A percentile compares a stretch with the other conserved stretches of the same genome.
These are phyloP conservation scores for Psettodes erumei DNA, from an alignment of 2,113 vertebrate genomes.

Conservation along the genomic window DNA sequence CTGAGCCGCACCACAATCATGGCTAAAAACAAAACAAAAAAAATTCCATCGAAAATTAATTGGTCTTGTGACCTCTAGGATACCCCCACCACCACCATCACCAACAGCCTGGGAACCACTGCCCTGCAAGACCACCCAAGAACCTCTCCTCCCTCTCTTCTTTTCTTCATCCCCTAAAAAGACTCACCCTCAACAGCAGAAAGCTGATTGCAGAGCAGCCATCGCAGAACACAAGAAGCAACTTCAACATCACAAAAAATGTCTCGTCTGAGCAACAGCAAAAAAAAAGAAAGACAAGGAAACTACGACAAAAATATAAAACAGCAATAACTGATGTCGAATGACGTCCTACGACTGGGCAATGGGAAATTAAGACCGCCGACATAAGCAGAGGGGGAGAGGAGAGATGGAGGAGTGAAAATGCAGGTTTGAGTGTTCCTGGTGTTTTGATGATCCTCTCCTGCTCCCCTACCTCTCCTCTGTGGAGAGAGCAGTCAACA, in stretches of 20 bases:
- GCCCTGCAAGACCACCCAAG: slow-evolving; percentile 8
- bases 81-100: too few species aligned
- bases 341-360: slow-evolving; percentile 42
- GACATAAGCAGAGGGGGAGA: slow-evolving; percentile 23
- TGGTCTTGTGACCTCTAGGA: background rate
- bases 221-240: slow-evolving; percentile 74
- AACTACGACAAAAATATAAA: slow-evolving; percentile 56
- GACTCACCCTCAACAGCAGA: slow-evolving; percentile 64
- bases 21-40: background rate
- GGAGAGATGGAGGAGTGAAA: slow-evolving; percentile 37
- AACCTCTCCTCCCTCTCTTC: slow-evolving; percentile 10
- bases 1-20: background rate
- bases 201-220: slow-evolving; percentile 76
- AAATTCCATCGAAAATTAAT: background rate
- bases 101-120: slow-evolving; percentile 14
- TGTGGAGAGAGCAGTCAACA: slow-evolving; percentile 47
- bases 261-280: slow-evolving; percentile 81
- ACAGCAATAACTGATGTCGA: slow-evolving; percentile 60
- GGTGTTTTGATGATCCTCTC: slow-evolving; percentile 57
- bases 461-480: slow-evolving; percentile 41
- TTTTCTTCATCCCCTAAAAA: slow-evolving; percentile 6
- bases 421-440: slow-evolving; percentile 53
- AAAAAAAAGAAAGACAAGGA: slow-evolving; percentile 20
- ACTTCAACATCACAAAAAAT: slow-evolving; percentile 84
- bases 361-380: slow-evolving; percentile 46